These are phyloP conservation scores for Cotesia congregata DNA, from an alignment of 2,888 invertebrate genomes.

Conservation along the genomic window DNA sequence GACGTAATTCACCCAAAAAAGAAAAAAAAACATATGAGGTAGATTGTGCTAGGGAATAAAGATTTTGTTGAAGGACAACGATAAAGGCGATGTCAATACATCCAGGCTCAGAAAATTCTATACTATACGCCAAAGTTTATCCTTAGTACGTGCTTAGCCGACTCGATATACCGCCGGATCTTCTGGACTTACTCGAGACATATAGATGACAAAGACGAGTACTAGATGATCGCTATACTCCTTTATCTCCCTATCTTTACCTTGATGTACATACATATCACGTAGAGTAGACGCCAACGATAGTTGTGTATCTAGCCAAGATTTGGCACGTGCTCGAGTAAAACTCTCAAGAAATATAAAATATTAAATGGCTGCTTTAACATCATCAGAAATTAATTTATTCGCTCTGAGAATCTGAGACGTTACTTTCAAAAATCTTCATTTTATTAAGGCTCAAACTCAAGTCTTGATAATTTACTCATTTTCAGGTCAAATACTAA, in stretches of 20 bases:
- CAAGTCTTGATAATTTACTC: background rate
- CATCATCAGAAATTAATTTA: background rate
- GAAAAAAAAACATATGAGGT: conserved; percentile 14
- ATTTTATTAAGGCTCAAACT: background rate
- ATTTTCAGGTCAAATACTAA: background rate
- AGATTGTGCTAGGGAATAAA: background rate
- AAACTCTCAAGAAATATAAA: conserved; percentile 44
- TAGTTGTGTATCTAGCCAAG: conserved; percentile 35
- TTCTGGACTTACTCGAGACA: conserved; percentile 39
- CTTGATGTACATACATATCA: conserved; percentile 38
- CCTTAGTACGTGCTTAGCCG: conserved; percentile 60
- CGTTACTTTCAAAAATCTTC: background rate
- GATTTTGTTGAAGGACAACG: conserved; percentile 31
- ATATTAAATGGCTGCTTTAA: conserved; percentile 28
- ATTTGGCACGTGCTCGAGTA: conserved; percentile 49
- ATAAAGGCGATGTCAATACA: conserved; percentile 33
- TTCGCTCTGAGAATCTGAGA: background rate
- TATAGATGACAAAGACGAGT: conserved; percentile 34
- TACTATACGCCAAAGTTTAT: conserved; percentile 59
- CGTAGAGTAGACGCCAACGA: conserved; percentile 31
- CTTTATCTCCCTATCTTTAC: conserved; percentile 8
- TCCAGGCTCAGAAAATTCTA: conserved; percentile 43
- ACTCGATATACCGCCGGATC: conserved; percentile 51
- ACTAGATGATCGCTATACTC: conserved; percentile 14
- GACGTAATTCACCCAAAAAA: background rate